Evolutionary conservation across 2,113 vertebrate genomes (phyloP), one percentile per base, ranked within the genome.

Genomic region (Eolophus roseicapilla): DNA sequence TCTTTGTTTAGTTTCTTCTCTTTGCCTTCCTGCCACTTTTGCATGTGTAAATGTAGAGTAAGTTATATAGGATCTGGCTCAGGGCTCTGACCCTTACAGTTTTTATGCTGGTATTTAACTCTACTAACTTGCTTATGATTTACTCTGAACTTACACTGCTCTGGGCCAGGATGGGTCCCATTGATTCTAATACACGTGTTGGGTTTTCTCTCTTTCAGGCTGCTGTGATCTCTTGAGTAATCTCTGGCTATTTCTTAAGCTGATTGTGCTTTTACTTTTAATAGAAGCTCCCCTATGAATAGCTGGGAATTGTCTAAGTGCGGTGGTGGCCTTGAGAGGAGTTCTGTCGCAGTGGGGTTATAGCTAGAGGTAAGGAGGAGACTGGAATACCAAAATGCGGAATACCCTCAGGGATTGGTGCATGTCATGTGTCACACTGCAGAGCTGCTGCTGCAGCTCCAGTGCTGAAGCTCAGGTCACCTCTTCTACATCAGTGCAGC

Each of bases 191-290:
- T 62, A 53, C 33, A 57, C 15, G 6, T 9, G 3, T 92, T 93
- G 17, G 62, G 37, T 89, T 92, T 86, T 79, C 69, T 88, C 20
- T 92, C 57, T 88, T 82, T 90, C 49, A 69, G 77, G 25, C 65
- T 93, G 77, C 86, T 96, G 88, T 80, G 96, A 96, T 96, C 96
- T 94, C 92, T 93, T 73, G 91, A 75, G 88, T 96, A 97, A 97
- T 96, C 96, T 93, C 96, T 94, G 86, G 70, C 78, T 92, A 62
- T 95, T 97, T 96, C 93, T 96, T 97, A 97, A 97, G 95, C 96
- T 95, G 96, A 95, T 97, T 97, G 95, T 94, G 92, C 94, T 97
- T 96, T 96, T 97, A 87, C 96, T 96, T 95, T 96, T 96, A 97
- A 96, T 97, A 97, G 96, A 94, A 96, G 63, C 86, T 94, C 27